Evolutionary conservation across 2,113 vertebrate species (phyloP), one percentile per base, ranked within the genome.

Genomic region (Melanocharis versteri): DNA sequence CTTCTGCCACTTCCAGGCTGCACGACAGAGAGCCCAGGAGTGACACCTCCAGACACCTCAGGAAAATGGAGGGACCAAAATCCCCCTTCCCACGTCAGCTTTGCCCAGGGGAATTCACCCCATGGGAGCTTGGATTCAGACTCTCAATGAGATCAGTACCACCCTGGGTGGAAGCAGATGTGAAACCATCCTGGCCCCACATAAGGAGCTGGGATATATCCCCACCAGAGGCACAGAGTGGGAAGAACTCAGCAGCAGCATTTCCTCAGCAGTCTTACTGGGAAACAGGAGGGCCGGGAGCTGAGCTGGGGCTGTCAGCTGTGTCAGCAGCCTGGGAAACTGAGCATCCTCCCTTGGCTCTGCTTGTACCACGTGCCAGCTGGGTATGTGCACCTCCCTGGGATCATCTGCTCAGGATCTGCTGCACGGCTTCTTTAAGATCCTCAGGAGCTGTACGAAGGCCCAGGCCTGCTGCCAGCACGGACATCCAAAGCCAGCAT

Each of bases 121-220:
- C 2, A 6, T 0, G 0, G 30, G 26, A 89, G 9, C 19, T n/a
- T 31, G 17, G 23, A 27, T 6, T 5, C 0, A 0, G 27, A 51
- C 45, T 44, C 51, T 27, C 45, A 54, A 30, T 1, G 4, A 53
- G 54, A 56, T 31, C 58, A 81, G 53, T 64, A 69, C 7, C 14
- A 42, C 24, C 8, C 13, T 15, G 45, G 13, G 22, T 78, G 28
- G 72, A 91, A 91, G 69, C 72, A 87, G 90, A 87, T 69, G 28
- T 73, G 72, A 89, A 93, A 89, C 58, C 65, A 30, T 30, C 35
- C 39, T 6, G 3, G 13, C 10, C 21, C 31, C 22, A 23, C 4
- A 8, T 23, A 14, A 51, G 64, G 72, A 87, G 84, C 77, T 31
- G 58, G 44, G 48, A 77, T n/a, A 6, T 2, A 26, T 30, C 45